A percentile compares a stretch with the other conserved stretches of the same genome.
Conservation (phyloP, 2,797 vertebrate species). For the Spinus pinus region DNA sequence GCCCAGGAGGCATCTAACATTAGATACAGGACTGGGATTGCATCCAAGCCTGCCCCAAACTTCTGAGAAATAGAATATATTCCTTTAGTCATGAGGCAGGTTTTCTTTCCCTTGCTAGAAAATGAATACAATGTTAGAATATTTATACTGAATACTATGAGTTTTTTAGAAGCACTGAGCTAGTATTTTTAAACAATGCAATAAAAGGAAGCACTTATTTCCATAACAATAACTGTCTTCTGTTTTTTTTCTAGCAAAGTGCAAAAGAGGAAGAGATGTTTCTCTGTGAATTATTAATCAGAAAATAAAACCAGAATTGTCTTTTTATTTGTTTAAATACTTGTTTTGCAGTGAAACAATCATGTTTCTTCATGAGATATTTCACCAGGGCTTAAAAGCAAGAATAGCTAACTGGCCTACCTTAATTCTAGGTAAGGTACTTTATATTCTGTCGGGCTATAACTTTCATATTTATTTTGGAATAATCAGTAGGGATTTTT, state of each 20-base stretch:
- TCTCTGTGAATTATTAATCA: background rate
- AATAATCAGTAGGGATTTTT: background rate
- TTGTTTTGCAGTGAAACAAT: constrained; percentile 91
- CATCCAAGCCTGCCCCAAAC: background rate
- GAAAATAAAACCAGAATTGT: background rate
- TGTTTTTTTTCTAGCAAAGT: background rate
- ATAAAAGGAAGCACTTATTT: background rate
- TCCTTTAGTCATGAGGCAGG: background rate
- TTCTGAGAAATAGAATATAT: background rate
- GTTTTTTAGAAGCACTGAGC: background rate
- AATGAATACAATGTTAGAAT: background rate
- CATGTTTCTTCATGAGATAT: constrained; percentile 99
- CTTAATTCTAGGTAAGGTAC: constrained; percentile 91
- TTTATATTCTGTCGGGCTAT: background rate
- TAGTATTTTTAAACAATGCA: background rate
- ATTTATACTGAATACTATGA: background rate
- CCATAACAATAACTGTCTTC: background rate
- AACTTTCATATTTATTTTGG: background rate
- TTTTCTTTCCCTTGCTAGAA: background rate
- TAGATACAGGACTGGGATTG: background rate
- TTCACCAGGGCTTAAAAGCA: constrained; percentile 97
- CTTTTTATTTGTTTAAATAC: constrained; percentile 42
- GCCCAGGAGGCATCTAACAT: background rate
- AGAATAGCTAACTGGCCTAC: constrained; percentile 98
- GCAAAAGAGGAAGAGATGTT: background rate